phyloP scores from a whole-genome alignment of 1,140 invertebrate genomes.

The Trichonephila clavata region DNA sequence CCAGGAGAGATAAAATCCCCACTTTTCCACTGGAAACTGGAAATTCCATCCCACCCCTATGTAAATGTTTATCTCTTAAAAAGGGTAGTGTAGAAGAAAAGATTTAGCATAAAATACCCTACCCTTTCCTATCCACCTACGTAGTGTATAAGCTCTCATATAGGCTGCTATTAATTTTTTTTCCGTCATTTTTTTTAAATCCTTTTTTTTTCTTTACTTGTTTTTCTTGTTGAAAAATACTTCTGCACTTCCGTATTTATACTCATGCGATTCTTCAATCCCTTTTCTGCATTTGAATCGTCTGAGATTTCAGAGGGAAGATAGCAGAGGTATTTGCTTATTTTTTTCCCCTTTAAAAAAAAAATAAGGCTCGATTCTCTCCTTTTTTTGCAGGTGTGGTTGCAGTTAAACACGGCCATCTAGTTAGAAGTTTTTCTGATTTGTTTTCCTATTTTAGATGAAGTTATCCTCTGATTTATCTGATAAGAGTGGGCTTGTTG shows the following conservation, averaged over 20 bases:
- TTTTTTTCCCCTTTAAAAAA: background rate
- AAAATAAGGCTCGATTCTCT: background rate
- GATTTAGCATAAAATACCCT: constrained; percentile 11
- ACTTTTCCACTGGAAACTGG: background rate
- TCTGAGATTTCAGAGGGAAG: background rate
- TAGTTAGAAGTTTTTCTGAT: background rate
- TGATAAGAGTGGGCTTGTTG: background rate
- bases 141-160: background rate
- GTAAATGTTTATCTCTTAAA: constrained; percentile 24
- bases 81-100: background rate
- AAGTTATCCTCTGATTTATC: background rate
- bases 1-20: background rate
- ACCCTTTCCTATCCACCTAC: background rate
- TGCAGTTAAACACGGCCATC: background rate
- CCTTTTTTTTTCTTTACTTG: background rate
- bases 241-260: constrained; percentile 13
- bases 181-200: background rate
- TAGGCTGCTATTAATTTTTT: background rate
- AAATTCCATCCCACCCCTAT: background rate
- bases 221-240: background rate
- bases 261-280: background rate
- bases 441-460: background rate
- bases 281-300: background rate
- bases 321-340: background rate
- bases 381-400: background rate